A percentile compares a stretch with the other conserved stretches of the same genome.
Conservation (phyloP, 1,140 invertebrate species). For the Sogatella furcifera region DNA sequence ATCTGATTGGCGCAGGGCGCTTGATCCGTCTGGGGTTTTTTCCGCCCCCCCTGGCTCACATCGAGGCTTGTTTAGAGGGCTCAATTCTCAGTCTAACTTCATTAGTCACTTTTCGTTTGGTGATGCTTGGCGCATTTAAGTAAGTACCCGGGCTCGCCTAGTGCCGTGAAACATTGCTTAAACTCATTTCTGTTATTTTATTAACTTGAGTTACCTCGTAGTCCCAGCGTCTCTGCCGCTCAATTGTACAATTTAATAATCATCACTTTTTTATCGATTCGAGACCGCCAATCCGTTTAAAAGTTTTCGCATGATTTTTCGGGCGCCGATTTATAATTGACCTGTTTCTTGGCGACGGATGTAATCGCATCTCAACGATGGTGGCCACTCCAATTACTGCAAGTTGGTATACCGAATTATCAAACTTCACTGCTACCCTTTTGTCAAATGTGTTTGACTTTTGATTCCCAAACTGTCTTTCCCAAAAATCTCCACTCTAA, state of each 20-base stretch:
- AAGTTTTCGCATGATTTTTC: no score
- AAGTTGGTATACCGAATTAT: no score
- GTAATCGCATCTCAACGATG: no score
- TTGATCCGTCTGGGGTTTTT: conserved; percentile 11
- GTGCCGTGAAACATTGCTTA: conserved; percentile 6
- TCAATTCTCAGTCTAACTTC: conserved; percentile 24
- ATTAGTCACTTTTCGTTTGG: conserved; percentile 28
- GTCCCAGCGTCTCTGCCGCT: neutral
- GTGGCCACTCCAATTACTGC: no score
- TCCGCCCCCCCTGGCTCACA: conserved; percentile 4
- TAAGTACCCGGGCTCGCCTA: conserved; percentile 15
- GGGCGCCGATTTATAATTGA: no score
- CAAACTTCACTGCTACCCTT: no score
- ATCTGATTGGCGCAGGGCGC: neutral
- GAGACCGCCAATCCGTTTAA: no score
- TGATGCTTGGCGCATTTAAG: conserved; percentile 14
- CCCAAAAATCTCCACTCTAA: no score
- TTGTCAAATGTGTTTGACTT: no score
- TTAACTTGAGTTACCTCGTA: conserved; percentile 14
- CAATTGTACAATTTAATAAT: conserved; percentile 17
- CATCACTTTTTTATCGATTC: neutral
- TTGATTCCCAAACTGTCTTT: no score
- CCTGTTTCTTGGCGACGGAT: no score
- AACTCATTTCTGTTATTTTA: conserved; percentile 17
- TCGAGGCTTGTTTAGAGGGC: conserved; percentile 18